Conservation (phyloP, 2,113 vertebrate genomes). For the Muntiacus reevesi region DNA sequence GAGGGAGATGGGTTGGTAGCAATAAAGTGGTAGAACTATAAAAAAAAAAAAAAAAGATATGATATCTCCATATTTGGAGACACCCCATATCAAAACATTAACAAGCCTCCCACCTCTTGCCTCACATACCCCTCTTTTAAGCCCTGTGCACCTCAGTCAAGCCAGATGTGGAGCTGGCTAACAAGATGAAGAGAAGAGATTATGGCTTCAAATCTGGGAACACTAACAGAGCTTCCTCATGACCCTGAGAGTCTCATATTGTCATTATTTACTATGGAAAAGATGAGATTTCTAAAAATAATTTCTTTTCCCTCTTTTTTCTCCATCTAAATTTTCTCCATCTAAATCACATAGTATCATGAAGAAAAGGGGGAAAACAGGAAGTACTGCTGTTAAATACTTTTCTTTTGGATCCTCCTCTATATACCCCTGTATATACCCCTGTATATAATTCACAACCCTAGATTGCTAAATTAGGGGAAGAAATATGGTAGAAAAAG, state of each 20-base stretch:
- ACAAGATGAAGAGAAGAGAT: slow-evolving; percentile 10
- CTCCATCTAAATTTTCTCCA: not conserved
- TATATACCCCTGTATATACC: not conserved
- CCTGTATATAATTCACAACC: not conserved
- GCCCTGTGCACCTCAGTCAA: not conserved
- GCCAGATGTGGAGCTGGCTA: not conserved
- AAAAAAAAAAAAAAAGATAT: not conserved
- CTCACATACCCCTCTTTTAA: not conserved
- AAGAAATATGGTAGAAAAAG: not conserved
- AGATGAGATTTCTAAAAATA: slow-evolving; percentile 11
- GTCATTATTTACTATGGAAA: not conserved
- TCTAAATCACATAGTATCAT: not conserved
- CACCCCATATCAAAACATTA: not conserved
- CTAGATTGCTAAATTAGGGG: not conserved
- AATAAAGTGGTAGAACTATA: no score
- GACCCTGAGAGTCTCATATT: not conserved
- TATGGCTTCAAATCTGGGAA: not conserved
- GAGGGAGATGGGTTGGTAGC: no score
- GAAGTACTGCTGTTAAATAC: not conserved
- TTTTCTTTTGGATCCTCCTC: not conserved
- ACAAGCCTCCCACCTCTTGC: not conserved
- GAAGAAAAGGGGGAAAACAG: slow-evolving; percentile 34
- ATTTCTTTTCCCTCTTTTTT: not conserved
- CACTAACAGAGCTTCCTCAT: not conserved
- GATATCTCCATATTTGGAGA: slow-evolving; percentile 17